phyloP scores from a whole-genome alignment of 2,113 vertebrate genomes.

The Sander vitreus region DNA sequence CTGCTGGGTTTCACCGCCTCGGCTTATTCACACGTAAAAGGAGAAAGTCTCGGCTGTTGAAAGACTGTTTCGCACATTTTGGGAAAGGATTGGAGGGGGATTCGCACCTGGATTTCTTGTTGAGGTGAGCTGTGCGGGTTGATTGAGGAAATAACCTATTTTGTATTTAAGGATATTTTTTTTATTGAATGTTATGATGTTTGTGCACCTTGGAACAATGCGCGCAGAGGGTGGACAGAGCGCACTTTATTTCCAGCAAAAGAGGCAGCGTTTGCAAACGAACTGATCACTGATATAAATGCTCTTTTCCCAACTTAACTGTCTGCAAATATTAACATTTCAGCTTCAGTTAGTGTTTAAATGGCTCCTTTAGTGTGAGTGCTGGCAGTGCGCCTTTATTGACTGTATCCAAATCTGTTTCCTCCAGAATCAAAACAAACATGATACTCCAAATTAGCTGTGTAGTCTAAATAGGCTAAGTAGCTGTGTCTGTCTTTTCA shows the following conservation, averaged over 20 bases:
- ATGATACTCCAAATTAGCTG: neutral
- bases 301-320: neutral
- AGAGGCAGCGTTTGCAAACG: neutral
- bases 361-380: too few species aligned
- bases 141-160: too few species aligned
- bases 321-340: neutral
- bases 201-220: neutral
- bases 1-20: neutral
- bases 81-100: neutral
- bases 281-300: neutral
- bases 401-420: neutral
- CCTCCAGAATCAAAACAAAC: neutral
- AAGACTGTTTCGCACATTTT: neutral
- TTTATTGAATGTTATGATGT: neutral
- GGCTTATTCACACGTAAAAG: constrained; percentile 12
- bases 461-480: rapidly evolving
- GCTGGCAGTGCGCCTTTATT: neutral
- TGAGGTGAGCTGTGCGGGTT: constrained; percentile 52
- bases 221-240: constrained; percentile 53
- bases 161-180: neutral
- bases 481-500: neutral
- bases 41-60: constrained; percentile 14
- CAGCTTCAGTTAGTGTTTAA: neutral
- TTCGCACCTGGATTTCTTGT: constrained; percentile 15
- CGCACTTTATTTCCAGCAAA: constrained; percentile 18